phyloP scores from a whole-genome alignment of 1,140 invertebrate species.

The Teleogryllus occipitalis region DNA sequence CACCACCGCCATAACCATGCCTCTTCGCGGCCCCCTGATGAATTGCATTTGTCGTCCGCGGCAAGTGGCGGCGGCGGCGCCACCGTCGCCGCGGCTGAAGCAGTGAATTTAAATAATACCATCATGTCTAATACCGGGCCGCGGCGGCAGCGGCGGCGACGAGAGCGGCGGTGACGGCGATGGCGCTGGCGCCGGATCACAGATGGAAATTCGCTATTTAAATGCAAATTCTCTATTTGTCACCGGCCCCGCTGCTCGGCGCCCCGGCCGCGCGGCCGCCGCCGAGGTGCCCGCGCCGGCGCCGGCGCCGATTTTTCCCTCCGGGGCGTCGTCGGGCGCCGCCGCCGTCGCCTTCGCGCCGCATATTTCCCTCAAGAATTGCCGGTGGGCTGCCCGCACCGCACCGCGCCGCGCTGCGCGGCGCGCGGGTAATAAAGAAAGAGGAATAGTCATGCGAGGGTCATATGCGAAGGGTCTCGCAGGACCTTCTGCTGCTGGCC shows the following conservation, averaged over 20 bases:
- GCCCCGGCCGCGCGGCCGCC: too few relatives aligned
- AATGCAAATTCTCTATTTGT: conserved; percentile 64
- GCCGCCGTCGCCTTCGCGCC: neutral
- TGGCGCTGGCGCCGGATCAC: conserved; percentile 36
- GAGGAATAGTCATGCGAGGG: neutral
- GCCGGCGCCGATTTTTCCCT: neutral
- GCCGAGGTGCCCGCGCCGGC: too few relatives aligned
- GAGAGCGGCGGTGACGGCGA: conserved; percentile 20
- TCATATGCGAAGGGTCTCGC: neutral
- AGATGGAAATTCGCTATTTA: conserved; percentile 61
- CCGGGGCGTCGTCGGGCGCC: neutral
- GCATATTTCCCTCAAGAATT: conserved; percentile 1
- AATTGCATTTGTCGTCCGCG: neutral
- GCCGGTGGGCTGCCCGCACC: too few relatives aligned
- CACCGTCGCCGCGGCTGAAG: neutral
- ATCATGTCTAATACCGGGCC: conserved; percentile 18
- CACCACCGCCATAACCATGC: too few relatives aligned
- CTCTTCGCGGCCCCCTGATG: neutral
- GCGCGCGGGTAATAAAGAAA: neutral
- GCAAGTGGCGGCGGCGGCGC: neutral
- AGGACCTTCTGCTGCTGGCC: neutral
- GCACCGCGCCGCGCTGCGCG: neutral
- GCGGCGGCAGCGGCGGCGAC: conserved; percentile 16
- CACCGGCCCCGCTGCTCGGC: conserved; percentile 31
- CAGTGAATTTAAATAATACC: conserved; percentile 21